Evolutionary conservation across 2,797 vertebrate species (phyloP).

Genomic region (Pseudomugil gertrudae): DNA sequence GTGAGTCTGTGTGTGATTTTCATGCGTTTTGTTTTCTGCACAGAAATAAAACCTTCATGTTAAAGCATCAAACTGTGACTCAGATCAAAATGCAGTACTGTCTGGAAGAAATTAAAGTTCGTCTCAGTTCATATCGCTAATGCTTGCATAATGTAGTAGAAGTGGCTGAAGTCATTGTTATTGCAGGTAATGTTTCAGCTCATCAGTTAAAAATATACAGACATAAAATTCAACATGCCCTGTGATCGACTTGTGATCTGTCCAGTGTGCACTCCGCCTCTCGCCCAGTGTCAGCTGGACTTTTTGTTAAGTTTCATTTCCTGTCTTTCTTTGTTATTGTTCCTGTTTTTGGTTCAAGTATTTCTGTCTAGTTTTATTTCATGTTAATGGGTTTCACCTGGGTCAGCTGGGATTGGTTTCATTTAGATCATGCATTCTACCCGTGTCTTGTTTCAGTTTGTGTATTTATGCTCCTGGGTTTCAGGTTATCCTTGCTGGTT

Average conservation of each 20-base stretch:
- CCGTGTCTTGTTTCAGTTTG: too few relatives aligned
- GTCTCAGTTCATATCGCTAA: background rate
- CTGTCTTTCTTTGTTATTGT: too few relatives aligned
- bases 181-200: background rate
- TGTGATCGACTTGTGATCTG: background rate
- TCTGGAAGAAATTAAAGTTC: background rate
- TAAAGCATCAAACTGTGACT: conserved; percentile 28
- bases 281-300: too few relatives aligned
- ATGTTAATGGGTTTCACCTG: too few relatives aligned
- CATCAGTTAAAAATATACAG: background rate
- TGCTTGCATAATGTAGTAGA: background rate
- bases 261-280: too few relatives aligned
- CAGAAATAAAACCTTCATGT: conserved; percentile 27
- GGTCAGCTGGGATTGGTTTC: too few relatives aligned
- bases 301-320: too few relatives aligned
- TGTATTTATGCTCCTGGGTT: too few relatives aligned
- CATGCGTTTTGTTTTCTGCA: conserved; percentile 21
- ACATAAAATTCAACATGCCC: background rate
- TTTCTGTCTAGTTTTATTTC: too few relatives aligned
- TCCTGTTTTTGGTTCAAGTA: too few relatives aligned
- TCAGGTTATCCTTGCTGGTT: too few relatives aligned
- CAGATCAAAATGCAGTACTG: conserved; percentile 8
- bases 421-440: too few relatives aligned
- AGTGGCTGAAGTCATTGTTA: background rate
- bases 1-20: conserved; percentile 76